Conservation (phyloP, 2,888 invertebrate species). For the Drosophila niveifrons region DNA sequence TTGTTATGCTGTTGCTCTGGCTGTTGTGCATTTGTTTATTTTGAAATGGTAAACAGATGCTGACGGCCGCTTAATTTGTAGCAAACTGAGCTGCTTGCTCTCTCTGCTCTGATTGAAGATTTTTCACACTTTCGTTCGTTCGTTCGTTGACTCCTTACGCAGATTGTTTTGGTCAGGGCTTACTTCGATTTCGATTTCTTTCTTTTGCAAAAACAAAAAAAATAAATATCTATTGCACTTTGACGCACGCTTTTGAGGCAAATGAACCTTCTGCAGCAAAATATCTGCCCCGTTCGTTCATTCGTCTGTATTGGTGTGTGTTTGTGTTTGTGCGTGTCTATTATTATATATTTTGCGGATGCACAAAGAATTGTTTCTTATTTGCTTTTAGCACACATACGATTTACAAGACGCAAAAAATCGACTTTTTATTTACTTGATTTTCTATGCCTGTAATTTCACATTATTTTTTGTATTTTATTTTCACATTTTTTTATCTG, state of each 20-base stretch:
- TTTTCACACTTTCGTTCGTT: slow-evolving; percentile 40
- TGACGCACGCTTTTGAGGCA: slow-evolving; percentile 54
- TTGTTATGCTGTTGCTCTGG: slow-evolving; percentile 41
- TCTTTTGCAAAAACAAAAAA: slow-evolving; percentile 34
- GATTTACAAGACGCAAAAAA: slow-evolving; percentile 22
- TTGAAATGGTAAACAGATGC: slow-evolving; percentile 64
- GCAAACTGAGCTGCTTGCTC: slow-evolving; percentile 21
- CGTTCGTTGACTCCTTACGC: slow-evolving; percentile 53
- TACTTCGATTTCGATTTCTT: slow-evolving; percentile 50
- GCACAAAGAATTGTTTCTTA: slow-evolving; percentile 42
- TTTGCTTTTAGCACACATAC: slow-evolving; percentile 9
- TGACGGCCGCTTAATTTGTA: slow-evolving; percentile 59
- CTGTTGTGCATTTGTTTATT: slow-evolving; percentile 66
- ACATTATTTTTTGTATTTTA: slow-evolving; percentile 49
- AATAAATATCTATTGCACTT: slow-evolving; percentile 64
- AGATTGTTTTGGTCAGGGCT: slow-evolving; percentile 48
- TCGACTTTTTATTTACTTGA: slow-evolving; percentile 14
- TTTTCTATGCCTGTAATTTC: slow-evolving; percentile 24
- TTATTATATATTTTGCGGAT: slow-evolving; percentile 65
- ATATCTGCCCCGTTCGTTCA: slow-evolving; percentile 32
- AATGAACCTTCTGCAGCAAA: slow-evolving; percentile 63
- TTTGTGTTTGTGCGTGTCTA: slow-evolving; percentile 51
- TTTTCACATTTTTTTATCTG: slow-evolving; percentile 13
- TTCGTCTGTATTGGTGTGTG: slow-evolving; percentile 17
- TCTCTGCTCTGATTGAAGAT: slow-evolving; percentile 38